Conservation (phyloP, 92 coral and sea anemone genomes). For the Phenganax marumi region DNA sequence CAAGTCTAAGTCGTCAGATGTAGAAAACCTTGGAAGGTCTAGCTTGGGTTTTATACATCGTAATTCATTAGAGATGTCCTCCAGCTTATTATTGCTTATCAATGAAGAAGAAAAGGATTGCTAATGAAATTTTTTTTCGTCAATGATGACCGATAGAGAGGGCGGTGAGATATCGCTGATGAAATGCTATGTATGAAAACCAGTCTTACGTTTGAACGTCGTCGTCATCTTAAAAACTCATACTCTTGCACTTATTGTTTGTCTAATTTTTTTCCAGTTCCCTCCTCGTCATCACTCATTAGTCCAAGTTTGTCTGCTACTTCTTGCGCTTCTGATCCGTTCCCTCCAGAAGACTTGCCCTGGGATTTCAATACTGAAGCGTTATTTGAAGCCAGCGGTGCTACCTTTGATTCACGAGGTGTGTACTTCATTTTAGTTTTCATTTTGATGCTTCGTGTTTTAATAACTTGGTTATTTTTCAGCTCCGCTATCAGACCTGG, state of each 20-base stretch:
- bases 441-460: neutral
- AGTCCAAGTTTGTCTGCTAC: constrained; percentile 58
- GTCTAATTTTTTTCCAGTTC: constrained; percentile 21
- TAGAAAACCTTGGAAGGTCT: no score
- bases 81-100: no score
- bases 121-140: no score
- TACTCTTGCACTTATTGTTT: neutral
- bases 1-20: no score
- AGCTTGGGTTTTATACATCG: no score
- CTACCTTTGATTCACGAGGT: constrained; percentile 17
- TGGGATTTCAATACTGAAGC: constrained; percentile 22
- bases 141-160: no score
- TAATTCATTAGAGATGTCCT: no score
- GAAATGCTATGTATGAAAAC: neutral
- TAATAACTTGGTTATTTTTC: neutral
- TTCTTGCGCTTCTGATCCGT: constrained; percentile 99
- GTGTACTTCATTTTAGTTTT: neutral
- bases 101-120: no score
- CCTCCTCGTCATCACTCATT: neutral
- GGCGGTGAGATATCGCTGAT: no score
- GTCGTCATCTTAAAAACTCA: no score
- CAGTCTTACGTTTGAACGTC: neutral
- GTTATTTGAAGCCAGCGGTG: constrained; percentile 21
- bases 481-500: constrained; percentile 33
- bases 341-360: constrained; percentile 70